These are phyloP conservation scores for Aptenodytes forsteri DNA, from an alignment of 2,113 vertebrate genomes.

Conservation along the genomic window DNA sequence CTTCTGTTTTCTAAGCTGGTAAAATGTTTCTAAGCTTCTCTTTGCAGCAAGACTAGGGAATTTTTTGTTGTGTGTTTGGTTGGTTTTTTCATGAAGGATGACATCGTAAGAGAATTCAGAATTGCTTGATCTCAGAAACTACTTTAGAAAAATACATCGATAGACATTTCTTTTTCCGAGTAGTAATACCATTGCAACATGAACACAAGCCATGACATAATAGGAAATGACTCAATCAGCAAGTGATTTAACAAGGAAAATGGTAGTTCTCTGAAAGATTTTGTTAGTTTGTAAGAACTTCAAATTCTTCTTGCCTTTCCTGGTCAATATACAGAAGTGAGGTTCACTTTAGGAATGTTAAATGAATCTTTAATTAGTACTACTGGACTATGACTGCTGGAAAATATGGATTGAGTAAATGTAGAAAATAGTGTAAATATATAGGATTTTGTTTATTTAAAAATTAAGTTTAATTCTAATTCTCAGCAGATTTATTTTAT, in stretches of 20 bases:
- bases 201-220: neutral
- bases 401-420: neutral
- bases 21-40: neutral
- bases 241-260: neutral
- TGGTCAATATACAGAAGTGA: neutral
- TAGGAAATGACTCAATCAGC: accelerated
- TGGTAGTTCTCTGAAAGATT: neutral
- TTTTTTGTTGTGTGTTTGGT: neutral
- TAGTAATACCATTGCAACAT: neutral
- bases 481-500: neutral
- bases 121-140: neutral
- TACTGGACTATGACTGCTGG: neutral
- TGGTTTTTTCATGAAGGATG: neutral
- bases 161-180: neutral
- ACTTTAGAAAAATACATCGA: neutral
- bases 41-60: neutral
- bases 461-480: neutral
- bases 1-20: neutral
- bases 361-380: neutral
- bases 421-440: neutral
- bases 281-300: neutral
- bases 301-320: neutral
- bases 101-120: neutral
- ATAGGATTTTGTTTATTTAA: neutral
- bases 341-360: neutral